Evolutionary conservation across 1,140 invertebrate genomes (phyloP).

Genomic region (Drosophila melanica): DNA sequence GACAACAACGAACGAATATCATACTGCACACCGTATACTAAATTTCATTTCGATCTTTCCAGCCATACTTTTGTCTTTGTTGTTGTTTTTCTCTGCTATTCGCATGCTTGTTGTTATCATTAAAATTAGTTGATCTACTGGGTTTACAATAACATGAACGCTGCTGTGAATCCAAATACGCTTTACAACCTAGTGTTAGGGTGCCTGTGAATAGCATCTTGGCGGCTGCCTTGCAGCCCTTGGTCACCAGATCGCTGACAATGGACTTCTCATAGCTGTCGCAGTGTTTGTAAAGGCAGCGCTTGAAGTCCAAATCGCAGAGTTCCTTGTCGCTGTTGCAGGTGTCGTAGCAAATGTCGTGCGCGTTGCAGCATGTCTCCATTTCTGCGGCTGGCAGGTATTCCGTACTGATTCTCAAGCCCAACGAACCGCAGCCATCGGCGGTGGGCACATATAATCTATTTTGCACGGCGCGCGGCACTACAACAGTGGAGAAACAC

Average conservation of each 20-base stretch:
- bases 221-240: constrained; percentile 92
- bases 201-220: constrained; percentile 93
- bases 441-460: constrained; percentile 89
- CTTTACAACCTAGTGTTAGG: constrained; percentile 91
- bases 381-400: constrained; percentile 91
- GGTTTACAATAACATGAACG: constrained; percentile 90
- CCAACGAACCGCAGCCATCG: constrained; percentile 93
- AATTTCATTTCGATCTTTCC: constrained; percentile 79
- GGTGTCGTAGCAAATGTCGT: constrained; percentile 96
- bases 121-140: constrained; percentile 33
- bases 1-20: constrained; percentile 53
- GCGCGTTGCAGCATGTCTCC: constrained; percentile 92
- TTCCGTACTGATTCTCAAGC: constrained; percentile 89
- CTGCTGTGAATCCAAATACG: constrained; percentile 91
- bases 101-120: constrained; percentile 45
- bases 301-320: constrained; percentile 94
- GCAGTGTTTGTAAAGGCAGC: constrained; percentile 93
- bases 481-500: constrained; percentile 85
- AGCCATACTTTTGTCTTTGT: constrained; percentile 69
- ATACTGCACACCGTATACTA: constrained; percentile 33
- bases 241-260: constrained; percentile 87
- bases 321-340: constrained; percentile 93
- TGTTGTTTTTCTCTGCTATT: constrained; percentile 70
- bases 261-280: constrained; percentile 87
- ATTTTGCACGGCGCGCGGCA: constrained; percentile 87